These are phyloP conservation scores for Dichetophora obliterata DNA, from an alignment of 2,888 invertebrate genomes.

Conservation along the genomic window DNA sequence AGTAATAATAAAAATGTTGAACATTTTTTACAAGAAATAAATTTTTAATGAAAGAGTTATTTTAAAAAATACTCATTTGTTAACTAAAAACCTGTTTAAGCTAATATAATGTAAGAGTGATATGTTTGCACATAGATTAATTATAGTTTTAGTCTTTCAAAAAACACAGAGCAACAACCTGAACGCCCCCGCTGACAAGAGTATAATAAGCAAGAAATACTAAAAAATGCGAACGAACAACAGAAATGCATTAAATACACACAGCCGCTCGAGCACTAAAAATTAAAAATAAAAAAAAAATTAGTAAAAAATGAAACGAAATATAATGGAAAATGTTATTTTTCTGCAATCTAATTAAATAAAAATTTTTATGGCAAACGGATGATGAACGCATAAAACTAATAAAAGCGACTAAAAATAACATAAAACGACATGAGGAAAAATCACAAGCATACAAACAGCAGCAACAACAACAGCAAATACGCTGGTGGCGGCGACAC, in stretches of 20 bases:
- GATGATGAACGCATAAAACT: conserved; percentile 52
- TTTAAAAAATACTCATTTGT: no score
- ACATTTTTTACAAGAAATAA: no score
- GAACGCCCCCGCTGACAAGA: background rate
- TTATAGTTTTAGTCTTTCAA: no score
- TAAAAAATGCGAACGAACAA: conserved; percentile 12
- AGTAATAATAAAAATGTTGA: no score
- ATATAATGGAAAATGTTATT: background rate
- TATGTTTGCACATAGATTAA: no score
- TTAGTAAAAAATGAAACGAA: background rate
- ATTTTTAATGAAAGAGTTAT: no score
- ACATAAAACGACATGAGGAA: background rate
- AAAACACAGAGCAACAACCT: background rate
- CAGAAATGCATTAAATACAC: conserved; percentile 29
- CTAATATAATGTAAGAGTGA: no score
- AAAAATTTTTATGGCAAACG: conserved; percentile 62
- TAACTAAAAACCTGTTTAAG: no score
- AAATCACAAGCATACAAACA: background rate
- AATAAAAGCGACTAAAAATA: conserved; percentile 25
- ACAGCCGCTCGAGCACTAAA: background rate
- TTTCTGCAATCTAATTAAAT: conserved; percentile 40
- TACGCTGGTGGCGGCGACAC: conserved; percentile 15
- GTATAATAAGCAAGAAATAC: background rate
- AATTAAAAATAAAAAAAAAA: background rate
- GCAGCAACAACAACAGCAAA: conserved; percentile 50